Base-by-base conservation (phyloP, 2,888 invertebrate species). In the Dione juno region DNA sequence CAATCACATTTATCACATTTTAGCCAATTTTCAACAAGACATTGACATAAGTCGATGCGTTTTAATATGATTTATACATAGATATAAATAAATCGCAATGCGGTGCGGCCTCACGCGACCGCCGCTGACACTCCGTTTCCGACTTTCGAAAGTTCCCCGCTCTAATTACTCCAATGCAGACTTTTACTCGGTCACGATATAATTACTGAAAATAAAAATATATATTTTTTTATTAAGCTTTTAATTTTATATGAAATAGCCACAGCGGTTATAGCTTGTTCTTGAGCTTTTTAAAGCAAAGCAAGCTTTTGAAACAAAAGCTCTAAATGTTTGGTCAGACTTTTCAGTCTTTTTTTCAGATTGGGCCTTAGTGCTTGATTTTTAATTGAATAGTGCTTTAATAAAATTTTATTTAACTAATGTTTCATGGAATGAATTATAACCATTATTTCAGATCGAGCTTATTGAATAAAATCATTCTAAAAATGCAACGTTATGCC, bases 61-160 rank as follows among this genome's bases (percentile, higher is more conserved):
- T 57, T 16, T 16, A 0, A 16, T 40, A 57, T 40, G 6, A 57
- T 54, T 37, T 37, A 57, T 37, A 41, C 10, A 43, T 28, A 16
- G 21, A 45, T 61, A 61, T 61, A 61, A 61, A 52, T 77, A 75
- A 76, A 78, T 80, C 76, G 77, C 75, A 74, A 58, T 75, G 76
- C 71, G 71, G 74, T 73, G 64, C 50, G 66, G 54, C 66, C 58
- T 48, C 76, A 74, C 75, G 76, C 74, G 69, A 71, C 71, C 61
- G 64, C 48, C 67, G 48, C 69, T 69, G 66, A 70, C 70, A 67
- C 41, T 35, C 40, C 66, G 61, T 54, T 68, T 68, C 68, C 68
- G 63, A 54, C 21, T 54, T 63, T 63, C 61, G 35, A 43, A 68
- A 52, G 68, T 54, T 63, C 63, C 61, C 57, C 67, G 67, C 70